phyloP scores from a whole-genome alignment of 23 tunicate genomes.

The Halocynthia roretzi region DNA sequence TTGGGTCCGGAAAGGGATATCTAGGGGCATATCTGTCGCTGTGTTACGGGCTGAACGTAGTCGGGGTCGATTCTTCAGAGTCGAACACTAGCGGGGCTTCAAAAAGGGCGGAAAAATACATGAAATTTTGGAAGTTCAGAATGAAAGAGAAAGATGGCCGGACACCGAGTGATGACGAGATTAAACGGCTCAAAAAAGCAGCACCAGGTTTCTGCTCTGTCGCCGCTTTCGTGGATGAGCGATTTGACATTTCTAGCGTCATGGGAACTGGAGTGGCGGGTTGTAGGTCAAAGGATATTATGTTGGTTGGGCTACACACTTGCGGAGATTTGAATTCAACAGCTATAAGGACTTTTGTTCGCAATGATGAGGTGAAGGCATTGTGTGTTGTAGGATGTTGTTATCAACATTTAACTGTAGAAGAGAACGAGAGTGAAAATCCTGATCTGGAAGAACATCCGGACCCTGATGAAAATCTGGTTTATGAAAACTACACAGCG shows the following conservation, averaged over 20 bases:
- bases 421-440: background rate
- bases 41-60: conserved; percentile 43
- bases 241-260: conserved; percentile 19
- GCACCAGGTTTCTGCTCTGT: conserved; percentile 29
- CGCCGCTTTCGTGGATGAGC: conserved; percentile 22
- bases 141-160: background rate
- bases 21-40: conserved; percentile 57
- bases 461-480: too few species aligned
- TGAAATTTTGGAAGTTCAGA: conserved; percentile 29
- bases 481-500: too few species aligned
- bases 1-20: conserved; percentile 93
- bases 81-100: conserved; percentile 35
- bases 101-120: conserved; percentile 42
- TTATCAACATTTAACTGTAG: conserved; percentile 55
- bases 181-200: background rate
- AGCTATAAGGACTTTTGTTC: conserved; percentile 36
- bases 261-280: background rate
- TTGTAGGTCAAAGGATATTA: background rate
- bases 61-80: conserved; percentile 53
- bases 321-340: conserved; percentile 72
- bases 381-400: conserved; percentile 80
- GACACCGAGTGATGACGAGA: conserved; percentile 9
- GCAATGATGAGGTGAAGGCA: conserved; percentile 13
- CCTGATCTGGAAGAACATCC: too few species aligned
- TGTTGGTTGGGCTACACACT: conserved; percentile 61